Evolutionary conservation across 2,888 invertebrate species (phyloP), one percentile per base, ranked within the genome.

Genomic region (Proisotoma minuta): DNA sequence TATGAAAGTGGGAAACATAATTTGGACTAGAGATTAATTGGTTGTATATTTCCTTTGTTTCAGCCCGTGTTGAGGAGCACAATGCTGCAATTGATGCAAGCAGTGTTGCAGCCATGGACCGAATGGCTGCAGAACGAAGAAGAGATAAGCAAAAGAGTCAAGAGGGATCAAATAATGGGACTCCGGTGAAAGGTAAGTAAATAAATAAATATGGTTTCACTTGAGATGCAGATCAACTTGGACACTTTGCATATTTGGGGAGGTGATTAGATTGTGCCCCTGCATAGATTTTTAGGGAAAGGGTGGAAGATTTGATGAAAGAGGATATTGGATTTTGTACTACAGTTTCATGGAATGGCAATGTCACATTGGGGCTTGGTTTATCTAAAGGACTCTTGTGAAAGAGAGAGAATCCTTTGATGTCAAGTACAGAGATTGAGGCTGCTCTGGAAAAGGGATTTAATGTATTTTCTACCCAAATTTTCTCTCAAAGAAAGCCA

Each of bases 331-430:
- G 51, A 51, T 51, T 51, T 51, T 51, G n/a, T 51, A n/a, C n/a
- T n/a, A n/a, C n/a, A n/a, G n/a, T n/a, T n/a, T n/a, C 24, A 22
- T 24, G 2, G 22, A 23, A 49, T 57, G 27, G 49, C 3, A 18
- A 57, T 49, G 50, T 28, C 34, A 56, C 43, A 43, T 34, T 34
- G 18, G 53, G 22, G 53, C 18, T 54, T 4, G 56, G 24, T 56
- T 56, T 56, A 56, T 56, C 56, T 56, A 47, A 56, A 54, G 43
- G 56, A 40, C 56, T 56, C 40, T 56, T 56, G 27, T 56, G 59
- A 63, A 48, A 66, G 62, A 66, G 59, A 61, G 63, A 66, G 66
- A 63, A 65, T 70, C 65, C 72, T 72, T 72, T 72, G 72, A 72
- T 72, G 72, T 72, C 72, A 72, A 68, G 70, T 67, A 64, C 69